These are phyloP conservation scores for Fukomys damarensis DNA, from an alignment of 2,113 vertebrate genomes.

Conservation along the genomic window DNA sequence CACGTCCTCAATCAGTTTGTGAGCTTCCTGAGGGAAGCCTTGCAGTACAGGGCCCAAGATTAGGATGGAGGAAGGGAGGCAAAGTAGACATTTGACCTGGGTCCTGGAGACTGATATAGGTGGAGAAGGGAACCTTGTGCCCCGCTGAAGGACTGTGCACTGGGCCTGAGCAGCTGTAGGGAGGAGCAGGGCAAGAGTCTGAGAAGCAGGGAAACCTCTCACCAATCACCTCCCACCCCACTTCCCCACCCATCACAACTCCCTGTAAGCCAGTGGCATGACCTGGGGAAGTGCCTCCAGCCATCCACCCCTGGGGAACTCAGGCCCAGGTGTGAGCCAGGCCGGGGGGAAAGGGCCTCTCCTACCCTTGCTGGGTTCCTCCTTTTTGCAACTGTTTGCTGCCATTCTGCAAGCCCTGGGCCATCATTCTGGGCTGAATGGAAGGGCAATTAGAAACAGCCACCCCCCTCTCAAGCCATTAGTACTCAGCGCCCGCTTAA, in stretches of 20 bases:
- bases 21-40: background rate
- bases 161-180: background rate
- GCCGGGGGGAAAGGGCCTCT: background rate
- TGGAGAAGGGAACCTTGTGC: background rate
- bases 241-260: background rate
- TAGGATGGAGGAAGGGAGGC: background rate
- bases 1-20: background rate
- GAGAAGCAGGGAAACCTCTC: background rate
- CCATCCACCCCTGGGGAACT: background rate
- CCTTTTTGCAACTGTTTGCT: conserved; percentile 41
- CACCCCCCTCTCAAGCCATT: conserved; percentile 71
- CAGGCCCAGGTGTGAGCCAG: background rate
- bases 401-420: background rate
- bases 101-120: background rate
- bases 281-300: background rate
- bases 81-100: background rate
- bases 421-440: conserved; percentile 65
- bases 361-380: background rate
- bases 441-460: conserved; percentile 78
- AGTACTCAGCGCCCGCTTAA: conserved; percentile 78
- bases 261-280: background rate
- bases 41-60: background rate
- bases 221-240: background rate
- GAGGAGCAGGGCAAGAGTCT: background rate
- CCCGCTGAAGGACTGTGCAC: background rate